Conservation (phyloP, 2,888 invertebrate genomes). For the Caenorhabditis imperialis region DNA sequence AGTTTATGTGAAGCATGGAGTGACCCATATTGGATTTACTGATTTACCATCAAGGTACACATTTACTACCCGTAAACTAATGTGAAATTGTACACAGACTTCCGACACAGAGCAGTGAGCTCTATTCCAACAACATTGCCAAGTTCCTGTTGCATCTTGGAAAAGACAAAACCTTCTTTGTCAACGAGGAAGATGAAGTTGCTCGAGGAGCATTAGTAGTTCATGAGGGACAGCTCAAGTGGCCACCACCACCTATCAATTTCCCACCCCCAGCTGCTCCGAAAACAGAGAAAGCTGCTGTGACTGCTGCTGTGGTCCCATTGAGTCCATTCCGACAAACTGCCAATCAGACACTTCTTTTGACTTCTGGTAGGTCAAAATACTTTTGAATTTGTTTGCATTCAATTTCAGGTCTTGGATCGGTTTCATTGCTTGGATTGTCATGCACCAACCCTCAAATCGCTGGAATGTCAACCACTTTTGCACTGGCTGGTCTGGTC, state of each 20-base stretch:
- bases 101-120: slow-evolving; percentile 88
- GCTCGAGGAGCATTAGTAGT: slow-evolving; percentile 88
- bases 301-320: slow-evolving; percentile 38
- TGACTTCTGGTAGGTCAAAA: slow-evolving; percentile 84
- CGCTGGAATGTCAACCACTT: slow-evolving; percentile 89
- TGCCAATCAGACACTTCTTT: slow-evolving; percentile 83
- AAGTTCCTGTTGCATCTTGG: slow-evolving; percentile 89
- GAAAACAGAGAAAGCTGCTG: slow-evolving; percentile 38
- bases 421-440: slow-evolving; percentile 84
- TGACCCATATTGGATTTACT: slow-evolving; percentile 88
- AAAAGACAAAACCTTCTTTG: slow-evolving; percentile 86
- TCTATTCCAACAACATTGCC: slow-evolving; percentile 92
- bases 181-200: slow-evolving; percentile 89
- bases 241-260: slow-evolving; percentile 84
- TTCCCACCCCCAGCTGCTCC: slow-evolving; percentile 77
- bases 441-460: slow-evolving; percentile 89
- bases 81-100: slow-evolving; percentile 82
- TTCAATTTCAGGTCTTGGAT: slow-evolving; percentile 81
- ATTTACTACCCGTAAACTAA: no score
- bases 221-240: slow-evolving; percentile 85
- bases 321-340: slow-evolving; percentile 85
- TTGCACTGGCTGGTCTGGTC: slow-evolving; percentile 87
- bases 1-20: slow-evolving; percentile 85
- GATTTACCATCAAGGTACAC: slow-evolving; percentile 84
- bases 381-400: background rate